Percentiles rank a stretch among this genome's conserved stretches.
phyloP scores from a whole-genome alignment of 2,797 vertebrate species.

The Squalus acanthias region DNA sequence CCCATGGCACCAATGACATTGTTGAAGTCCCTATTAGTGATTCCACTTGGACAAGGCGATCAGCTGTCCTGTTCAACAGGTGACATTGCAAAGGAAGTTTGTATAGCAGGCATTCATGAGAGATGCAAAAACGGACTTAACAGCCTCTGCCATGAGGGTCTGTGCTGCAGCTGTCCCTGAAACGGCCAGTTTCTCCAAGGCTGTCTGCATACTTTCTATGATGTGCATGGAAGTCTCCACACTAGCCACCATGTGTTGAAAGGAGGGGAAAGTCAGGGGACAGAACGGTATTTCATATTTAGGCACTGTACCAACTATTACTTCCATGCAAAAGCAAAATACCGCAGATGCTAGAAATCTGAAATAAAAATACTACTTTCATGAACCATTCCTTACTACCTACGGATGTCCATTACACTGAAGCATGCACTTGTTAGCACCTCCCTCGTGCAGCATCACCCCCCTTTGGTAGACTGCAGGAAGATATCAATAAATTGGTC shows the following conservation, averaged over 20 bases:
- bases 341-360: no score
- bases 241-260: background rate
- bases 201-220: background rate
- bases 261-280: background rate
- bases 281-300: background rate
- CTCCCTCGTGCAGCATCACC: background rate
- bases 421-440: background rate
- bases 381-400: background rate
- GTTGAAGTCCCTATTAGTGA: no score
- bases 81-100: background rate
- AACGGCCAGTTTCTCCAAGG: background rate
- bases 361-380: background rate
- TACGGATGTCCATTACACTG: background rate
- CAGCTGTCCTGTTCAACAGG: background rate
- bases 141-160: background rate
- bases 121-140: background rate
- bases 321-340: background rate
- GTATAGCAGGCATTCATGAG: background rate
- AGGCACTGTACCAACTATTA: background rate
- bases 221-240: background rate
- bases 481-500: no score
- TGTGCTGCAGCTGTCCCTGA: background rate
- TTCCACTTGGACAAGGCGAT: no score
- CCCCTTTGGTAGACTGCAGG: background rate
- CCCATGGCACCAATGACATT: no score